Percentiles rank a stretch among this genome's conserved stretches.
Conservation (phyloP, 2,797 vertebrate species). For the Hapalemur alaotrensis region DNA sequence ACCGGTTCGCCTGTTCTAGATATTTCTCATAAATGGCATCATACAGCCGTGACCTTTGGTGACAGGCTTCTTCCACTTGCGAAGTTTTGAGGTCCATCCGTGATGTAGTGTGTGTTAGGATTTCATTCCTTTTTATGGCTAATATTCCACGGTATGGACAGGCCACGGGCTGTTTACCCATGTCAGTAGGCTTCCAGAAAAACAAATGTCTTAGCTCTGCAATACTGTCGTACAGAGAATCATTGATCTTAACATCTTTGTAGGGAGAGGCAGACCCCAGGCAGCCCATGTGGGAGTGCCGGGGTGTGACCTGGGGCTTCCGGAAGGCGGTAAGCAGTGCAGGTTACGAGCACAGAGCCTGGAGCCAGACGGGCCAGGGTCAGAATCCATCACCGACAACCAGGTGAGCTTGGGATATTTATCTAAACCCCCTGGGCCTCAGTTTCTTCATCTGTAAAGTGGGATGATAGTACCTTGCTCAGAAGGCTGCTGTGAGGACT, state of each 20-base stretch:
- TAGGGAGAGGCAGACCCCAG: background rate
- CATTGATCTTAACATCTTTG: background rate
- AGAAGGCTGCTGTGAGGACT: no score
- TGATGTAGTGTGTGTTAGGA: background rate
- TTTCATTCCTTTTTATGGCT: background rate
- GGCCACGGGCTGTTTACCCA: background rate
- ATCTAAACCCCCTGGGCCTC: background rate
- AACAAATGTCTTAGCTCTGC: background rate
- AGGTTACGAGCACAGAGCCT: background rate
- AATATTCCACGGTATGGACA: no score
- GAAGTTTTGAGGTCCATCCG: background rate
- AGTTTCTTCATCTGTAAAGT: background rate
- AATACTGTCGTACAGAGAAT: background rate
- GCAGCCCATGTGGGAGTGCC: background rate
- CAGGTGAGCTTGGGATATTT: background rate
- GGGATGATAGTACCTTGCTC: background rate
- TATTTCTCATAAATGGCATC: no score
- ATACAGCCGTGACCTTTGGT: background rate
- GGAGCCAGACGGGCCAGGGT: background rate
- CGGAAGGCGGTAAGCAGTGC: background rate
- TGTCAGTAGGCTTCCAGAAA: background rate
- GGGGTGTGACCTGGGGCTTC: background rate
- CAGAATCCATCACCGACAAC: no score
- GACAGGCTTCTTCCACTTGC: background rate
- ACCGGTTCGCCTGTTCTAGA: background rate